A percentile compares a stretch with the other conserved stretches of the same genome.
Evolutionary conservation across 2,888 invertebrate species (phyloP).

Genomic region (Bruchidius siliquastri): DNA sequence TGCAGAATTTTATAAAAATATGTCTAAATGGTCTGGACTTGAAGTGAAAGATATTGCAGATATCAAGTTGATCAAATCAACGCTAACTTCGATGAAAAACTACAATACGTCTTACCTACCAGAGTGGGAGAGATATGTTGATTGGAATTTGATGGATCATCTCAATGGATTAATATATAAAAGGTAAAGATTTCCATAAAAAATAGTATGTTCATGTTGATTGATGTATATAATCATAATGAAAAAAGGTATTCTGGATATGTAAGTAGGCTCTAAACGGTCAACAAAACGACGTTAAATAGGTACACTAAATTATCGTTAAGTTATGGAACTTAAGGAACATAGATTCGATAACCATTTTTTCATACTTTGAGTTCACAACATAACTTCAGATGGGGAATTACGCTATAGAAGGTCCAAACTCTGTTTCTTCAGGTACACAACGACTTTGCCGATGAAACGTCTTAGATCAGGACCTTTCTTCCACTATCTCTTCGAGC

Average conservation of each 20-base stretch:
- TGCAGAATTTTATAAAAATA: slow-evolving; percentile 57
- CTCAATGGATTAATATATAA: slow-evolving; percentile 59
- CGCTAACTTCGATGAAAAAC: slow-evolving; percentile 61
- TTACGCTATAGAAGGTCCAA: too few relatives aligned
- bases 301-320: too few relatives aligned
- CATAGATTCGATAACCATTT: too few relatives aligned
- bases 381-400: too few relatives aligned
- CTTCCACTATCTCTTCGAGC: slow-evolving; percentile 61
- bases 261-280: too few relatives aligned
- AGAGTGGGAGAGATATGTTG: slow-evolving; percentile 5
- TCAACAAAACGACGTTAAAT: too few relatives aligned
- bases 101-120: slow-evolving; percentile 52
- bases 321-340: too few relatives aligned
- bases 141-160: slow-evolving; percentile 45
- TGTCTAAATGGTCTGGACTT: slow-evolving; percentile 58
- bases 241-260: too few relatives aligned
- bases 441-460: slow-evolving; percentile 55
- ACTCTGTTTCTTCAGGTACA: slow-evolving; percentile 31
- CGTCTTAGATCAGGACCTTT: slow-evolving; percentile 59
- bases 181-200: slow-evolving; percentile 39
- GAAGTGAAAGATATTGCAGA: slow-evolving; percentile 1
- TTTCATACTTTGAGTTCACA: too few relatives aligned
- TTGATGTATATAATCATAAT: too few relatives aligned
- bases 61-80: slow-evolving; percentile 10
- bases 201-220: too few relatives aligned